A percentile compares a stretch with the other conserved stretches of the same genome.
Conservation (phyloP, 2,888 invertebrate species). For the Seladonia tumulorum region DNA sequence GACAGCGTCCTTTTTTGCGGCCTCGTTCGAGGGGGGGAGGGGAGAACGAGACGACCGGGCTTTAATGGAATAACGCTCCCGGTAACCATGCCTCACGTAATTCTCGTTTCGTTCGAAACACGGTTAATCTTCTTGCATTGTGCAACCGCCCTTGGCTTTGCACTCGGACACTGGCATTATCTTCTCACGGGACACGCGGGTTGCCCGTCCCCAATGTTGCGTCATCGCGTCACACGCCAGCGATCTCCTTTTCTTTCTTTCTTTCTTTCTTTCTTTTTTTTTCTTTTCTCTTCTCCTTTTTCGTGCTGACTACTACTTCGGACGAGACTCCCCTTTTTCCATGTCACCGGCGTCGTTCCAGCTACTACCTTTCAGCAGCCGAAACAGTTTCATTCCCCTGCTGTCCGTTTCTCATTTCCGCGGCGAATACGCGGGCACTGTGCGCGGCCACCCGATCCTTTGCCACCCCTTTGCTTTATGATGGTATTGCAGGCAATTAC, state of each 20-base stretch:
- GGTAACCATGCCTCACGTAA: neutral
- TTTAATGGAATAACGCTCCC: slow-evolving; percentile 6
- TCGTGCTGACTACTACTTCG: slow-evolving; percentile 30
- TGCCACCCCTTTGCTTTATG: neutral
- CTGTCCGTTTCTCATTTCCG: neutral
- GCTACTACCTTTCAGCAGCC: neutral
- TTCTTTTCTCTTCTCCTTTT: slow-evolving; percentile 8
- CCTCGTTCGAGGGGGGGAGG: neutral
- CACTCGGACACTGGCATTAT: slow-evolving; percentile 76
- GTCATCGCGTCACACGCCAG: slow-evolving; percentile 60
- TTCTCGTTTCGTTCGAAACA: slow-evolving; percentile 23
- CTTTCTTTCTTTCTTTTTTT: neutral
- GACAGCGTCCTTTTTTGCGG: slow-evolving; percentile 5
- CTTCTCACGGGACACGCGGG: slow-evolving; percentile 68
- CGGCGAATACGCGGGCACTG: neutral
- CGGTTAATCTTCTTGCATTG: slow-evolving; percentile 34
- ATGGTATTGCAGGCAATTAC: neutral
- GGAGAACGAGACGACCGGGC: neutral
- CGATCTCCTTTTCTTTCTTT: slow-evolving; percentile 36
- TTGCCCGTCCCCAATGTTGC: slow-evolving; percentile 58
- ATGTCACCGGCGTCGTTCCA: slow-evolving; percentile 15
- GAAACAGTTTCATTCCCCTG: neutral
- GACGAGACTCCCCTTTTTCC: slow-evolving; percentile 24
- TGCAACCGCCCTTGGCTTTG: slow-evolving; percentile 64
- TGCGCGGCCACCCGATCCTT: neutral